Percentiles rank a stretch among this genome's conserved stretches.
phyloP scores from a whole-genome alignment of 2,113 vertebrate species.

The Oceanodroma tethys region DNA sequence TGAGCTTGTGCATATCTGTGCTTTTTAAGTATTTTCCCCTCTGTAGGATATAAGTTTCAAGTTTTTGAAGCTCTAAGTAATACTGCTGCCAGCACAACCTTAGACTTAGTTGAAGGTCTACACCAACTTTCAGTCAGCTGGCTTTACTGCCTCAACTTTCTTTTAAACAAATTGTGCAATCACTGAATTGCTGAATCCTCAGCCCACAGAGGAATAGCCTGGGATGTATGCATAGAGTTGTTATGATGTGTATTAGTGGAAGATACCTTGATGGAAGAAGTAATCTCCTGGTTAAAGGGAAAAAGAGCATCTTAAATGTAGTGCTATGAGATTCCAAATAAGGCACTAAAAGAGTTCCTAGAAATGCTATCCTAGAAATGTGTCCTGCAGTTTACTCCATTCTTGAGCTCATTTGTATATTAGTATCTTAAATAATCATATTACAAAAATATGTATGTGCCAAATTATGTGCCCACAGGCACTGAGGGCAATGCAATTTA shows the following conservation, averaged over 20 bases:
- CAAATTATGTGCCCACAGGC: background rate
- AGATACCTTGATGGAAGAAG: background rate
- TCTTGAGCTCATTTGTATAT: background rate
- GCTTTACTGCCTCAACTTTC: background rate
- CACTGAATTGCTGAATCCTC: background rate
- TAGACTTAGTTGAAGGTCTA: background rate
- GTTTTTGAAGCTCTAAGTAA: background rate
- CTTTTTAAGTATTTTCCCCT: background rate
- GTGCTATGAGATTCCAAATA: background rate
- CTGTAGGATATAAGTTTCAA: background rate
- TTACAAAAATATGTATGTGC: background rate
- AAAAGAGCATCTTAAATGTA: background rate
- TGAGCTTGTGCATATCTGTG: background rate
- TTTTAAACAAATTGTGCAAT: background rate
- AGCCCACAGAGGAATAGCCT: background rate
- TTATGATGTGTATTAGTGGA: background rate
- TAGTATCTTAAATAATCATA: background rate
- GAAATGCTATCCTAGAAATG: background rate
- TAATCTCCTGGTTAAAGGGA: background rate
- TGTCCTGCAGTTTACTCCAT: background rate
- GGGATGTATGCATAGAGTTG: background rate
- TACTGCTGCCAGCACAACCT: background rate
- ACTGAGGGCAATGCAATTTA: background rate
- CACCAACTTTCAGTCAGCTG: background rate
- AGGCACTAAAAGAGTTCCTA: background rate